Conservation (phyloP, 2,888 invertebrate species). For the Heliconius hortense region DNA sequence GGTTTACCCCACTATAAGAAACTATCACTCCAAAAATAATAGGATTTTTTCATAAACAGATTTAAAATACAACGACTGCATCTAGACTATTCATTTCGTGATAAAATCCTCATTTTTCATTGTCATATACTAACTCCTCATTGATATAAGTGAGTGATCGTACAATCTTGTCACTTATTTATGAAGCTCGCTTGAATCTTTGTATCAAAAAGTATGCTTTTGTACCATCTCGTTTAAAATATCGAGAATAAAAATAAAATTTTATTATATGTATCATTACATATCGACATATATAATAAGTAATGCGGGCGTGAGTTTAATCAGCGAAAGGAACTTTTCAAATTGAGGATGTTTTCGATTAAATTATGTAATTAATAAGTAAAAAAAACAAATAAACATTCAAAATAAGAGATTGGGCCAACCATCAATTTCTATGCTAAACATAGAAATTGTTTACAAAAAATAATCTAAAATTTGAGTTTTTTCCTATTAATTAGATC, state of each 20-base stretch:
- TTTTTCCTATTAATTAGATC: too few relatives aligned
- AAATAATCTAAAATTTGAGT: too few relatives aligned
- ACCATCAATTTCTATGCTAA: too few relatives aligned
- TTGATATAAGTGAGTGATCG: conserved; percentile 5
- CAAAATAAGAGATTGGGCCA: too few relatives aligned
- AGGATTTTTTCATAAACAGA: neutral
- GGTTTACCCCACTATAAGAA: too few relatives aligned
- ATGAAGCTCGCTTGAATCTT: conserved; percentile 9
- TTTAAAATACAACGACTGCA: neutral
- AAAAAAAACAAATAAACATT: too few relatives aligned
- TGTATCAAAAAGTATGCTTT: neutral
- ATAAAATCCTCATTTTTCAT: conserved; percentile 7
- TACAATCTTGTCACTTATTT: conserved; percentile 10
- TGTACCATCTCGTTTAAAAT: neutral
- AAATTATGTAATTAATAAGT: too few relatives aligned
- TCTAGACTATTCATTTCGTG: neutral
- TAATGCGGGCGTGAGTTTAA: too few relatives aligned
- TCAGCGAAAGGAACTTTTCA: too few relatives aligned
- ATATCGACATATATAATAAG: neutral
- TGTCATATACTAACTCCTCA: neutral
- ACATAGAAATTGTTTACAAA: too few relatives aligned
- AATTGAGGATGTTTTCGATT: too few relatives aligned
- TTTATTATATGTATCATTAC: neutral
- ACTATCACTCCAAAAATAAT: too few relatives aligned
- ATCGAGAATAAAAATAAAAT: neutral